phyloP scores from a whole-genome alignment of 2,797 vertebrate genomes.

The Allobates femoralis region DNA sequence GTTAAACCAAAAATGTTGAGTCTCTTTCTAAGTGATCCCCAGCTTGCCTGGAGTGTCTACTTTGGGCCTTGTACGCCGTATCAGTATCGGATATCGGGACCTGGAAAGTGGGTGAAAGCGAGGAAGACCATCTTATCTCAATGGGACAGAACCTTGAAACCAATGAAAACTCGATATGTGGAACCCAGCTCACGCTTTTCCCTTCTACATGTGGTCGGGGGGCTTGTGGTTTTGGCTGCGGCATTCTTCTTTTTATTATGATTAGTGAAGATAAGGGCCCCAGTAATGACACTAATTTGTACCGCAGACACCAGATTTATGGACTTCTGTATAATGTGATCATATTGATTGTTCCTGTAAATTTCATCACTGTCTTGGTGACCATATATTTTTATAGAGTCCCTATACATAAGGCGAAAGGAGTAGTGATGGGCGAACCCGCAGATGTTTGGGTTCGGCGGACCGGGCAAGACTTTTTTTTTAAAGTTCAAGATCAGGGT shows the following conservation, averaged over 20 bases:
- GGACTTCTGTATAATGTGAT: too few species aligned
- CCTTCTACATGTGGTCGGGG: slow-evolving; percentile 65
- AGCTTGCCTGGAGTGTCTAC: slow-evolving; percentile 76
- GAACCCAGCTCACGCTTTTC: slow-evolving; percentile 34
- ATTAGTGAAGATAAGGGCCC: neutral
- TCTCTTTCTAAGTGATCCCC: slow-evolving; percentile 80
- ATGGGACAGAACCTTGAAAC: slow-evolving; percentile 79
- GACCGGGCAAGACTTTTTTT: too few species aligned
- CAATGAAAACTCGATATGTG: slow-evolving; percentile 76
- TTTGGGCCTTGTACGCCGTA: slow-evolving; percentile 83
- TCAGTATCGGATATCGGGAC: slow-evolving; percentile 82
- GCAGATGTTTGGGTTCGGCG: too few species aligned
- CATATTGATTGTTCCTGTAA: too few species aligned
- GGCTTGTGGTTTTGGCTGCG: slow-evolving; percentile 70
- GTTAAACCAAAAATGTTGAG: slow-evolving; percentile 75
- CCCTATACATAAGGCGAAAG: too few species aligned
- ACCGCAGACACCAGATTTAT: too few species aligned
- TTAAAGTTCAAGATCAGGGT: too few species aligned
- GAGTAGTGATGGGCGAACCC: too few species aligned
- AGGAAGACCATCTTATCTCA: slow-evolving; percentile 82
- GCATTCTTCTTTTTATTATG: slow-evolving; percentile 64
- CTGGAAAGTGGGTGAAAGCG: slow-evolving; percentile 82
- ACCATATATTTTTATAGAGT: too few species aligned
- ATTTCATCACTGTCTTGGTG: too few species aligned
- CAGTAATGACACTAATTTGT: neutral